Evolutionary conservation across 2,797 vertebrate species (phyloP), one percentile per base, ranked within the genome.

Genomic region (Manis crassicaudata): DNA sequence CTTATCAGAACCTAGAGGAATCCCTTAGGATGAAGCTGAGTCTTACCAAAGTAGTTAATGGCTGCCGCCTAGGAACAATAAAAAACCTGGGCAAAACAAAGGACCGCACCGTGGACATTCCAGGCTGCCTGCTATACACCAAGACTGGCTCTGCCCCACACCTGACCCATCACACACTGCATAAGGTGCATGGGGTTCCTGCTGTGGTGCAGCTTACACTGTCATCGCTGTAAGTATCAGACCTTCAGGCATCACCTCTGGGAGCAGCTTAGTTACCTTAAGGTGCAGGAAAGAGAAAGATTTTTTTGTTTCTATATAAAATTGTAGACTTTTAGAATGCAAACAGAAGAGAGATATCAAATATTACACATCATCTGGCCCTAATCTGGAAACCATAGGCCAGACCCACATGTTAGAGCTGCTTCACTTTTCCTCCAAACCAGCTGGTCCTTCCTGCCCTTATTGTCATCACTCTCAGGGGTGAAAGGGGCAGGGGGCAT

Each of bases 71-170:
- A 54, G 99, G 99, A 50, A 98, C 98, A 87, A 98, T 99, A 97
- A 98, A 63, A 89, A 98, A 98, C 50, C 92, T 99, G 46, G 99
- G 99, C 50, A 98, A 97, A 96, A 97, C 97, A 11, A 98, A 98
- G 3, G 97, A 98, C 29, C 97, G 94, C 50, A 98, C 98, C 0
- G 73, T 99, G 96, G 98, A 99, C 46, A 97, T 99, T 81, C 99
- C 99, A 6, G 99, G 99, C 9, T 99, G 99, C 97, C 97, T 99
- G 76, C 98, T 99, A 58, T 99, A 99, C 98, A 99, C 99, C 11
- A 99, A 98, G 96, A 98, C 98, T 10, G 99, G 99, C 35, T 98
- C 99, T 0, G 99, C 99, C 14, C 99, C 99, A 0, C 99, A 99
- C 97, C 99, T 99, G 50, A 99, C 99, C 52, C 98, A 98, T 92